Evolutionary conservation across 2,113 vertebrate species (phyloP).

Genomic region (Canis aureus): DNA sequence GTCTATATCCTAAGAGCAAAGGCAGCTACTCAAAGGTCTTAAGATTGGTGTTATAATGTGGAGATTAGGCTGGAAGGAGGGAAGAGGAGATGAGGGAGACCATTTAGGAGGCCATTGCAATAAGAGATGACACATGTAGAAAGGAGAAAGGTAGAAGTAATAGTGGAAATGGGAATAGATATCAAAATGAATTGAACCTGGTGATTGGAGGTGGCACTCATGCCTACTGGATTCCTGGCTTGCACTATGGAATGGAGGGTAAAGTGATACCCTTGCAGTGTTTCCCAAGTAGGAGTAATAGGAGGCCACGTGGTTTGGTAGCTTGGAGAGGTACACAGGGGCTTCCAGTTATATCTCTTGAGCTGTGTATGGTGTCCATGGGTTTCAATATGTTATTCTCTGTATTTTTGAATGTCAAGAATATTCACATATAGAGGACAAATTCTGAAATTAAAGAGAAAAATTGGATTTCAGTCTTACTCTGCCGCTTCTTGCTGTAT

Average conservation of each 20-base stretch:
- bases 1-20: not conserved
- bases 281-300: not conserved
- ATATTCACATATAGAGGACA: not conserved
- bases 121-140: not conserved
- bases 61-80: not conserved
- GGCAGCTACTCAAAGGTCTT: not conserved
- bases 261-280: not conserved
- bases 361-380: not conserved
- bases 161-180: not conserved
- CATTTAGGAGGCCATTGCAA: not conserved
- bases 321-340: not conserved
- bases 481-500: not conserved
- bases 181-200: not conserved
- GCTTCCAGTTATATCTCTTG: not conserved
- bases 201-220: not conserved
- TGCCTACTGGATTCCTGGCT: not conserved
- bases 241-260: too few relatives aligned
- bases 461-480: not conserved
- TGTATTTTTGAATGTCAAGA: not conserved
- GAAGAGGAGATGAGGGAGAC: not conserved
- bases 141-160: not conserved
- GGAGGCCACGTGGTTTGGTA: not conserved
- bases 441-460: constrained; percentile 19
- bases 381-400: not conserved
- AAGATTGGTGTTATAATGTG: not conserved